Evolutionary conservation across 2,888 invertebrate species (phyloP).

Genomic region (Chrysomela aeneicollis): DNA sequence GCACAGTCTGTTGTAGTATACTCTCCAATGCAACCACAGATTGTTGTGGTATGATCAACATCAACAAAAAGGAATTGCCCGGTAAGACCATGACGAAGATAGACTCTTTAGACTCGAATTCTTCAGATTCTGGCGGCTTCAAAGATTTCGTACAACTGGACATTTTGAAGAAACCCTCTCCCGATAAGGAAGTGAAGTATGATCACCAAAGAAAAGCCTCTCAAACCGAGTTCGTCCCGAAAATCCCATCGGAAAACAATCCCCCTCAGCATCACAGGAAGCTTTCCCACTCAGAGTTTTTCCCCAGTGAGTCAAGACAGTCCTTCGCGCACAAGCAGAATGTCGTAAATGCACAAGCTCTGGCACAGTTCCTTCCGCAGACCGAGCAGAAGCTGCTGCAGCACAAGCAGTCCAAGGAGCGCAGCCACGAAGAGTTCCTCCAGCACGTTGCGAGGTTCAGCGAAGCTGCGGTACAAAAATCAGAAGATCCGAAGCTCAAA

Average conservation of each 20-base stretch:
- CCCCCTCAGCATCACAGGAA: slow-evolving; percentile 54
- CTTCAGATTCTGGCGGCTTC: slow-evolving; percentile 62
- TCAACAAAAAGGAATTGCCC: slow-evolving; percentile 56
- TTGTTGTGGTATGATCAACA: slow-evolving; percentile 60
- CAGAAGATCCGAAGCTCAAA: slow-evolving; percentile 49
- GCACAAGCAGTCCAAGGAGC: slow-evolving; percentile 41
- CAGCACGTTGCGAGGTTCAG: slow-evolving; percentile 40
- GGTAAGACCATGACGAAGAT: slow-evolving; percentile 57
- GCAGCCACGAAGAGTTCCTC: slow-evolving; percentile 37
- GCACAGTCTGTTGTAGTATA: slow-evolving; percentile 62
- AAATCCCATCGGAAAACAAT: slow-evolving; percentile 46
- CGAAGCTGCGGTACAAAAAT: slow-evolving; percentile 40
- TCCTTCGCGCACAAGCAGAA: slow-evolving; percentile 48
- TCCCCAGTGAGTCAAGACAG: slow-evolving; percentile 43
- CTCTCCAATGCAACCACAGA: slow-evolving; percentile 60
- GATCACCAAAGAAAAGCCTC: slow-evolving; percentile 56
- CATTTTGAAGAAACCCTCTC: slow-evolving; percentile 42
- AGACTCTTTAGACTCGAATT: slow-evolving; percentile 60
- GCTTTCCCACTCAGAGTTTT: slow-evolving; percentile 54
- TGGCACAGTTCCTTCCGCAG: slow-evolving; percentile 58
- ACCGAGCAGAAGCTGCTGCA: slow-evolving; percentile 53
- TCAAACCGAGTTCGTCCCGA: slow-evolving; percentile 55
- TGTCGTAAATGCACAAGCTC: slow-evolving; percentile 57
- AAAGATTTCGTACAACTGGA: slow-evolving; percentile 60
- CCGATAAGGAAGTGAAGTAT: slow-evolving; percentile 37